A percentile compares a stretch with the other conserved stretches of the same genome.
phyloP scores from a whole-genome alignment of 2,797 vertebrate species.

The Rhinichthys osculus region DNA sequence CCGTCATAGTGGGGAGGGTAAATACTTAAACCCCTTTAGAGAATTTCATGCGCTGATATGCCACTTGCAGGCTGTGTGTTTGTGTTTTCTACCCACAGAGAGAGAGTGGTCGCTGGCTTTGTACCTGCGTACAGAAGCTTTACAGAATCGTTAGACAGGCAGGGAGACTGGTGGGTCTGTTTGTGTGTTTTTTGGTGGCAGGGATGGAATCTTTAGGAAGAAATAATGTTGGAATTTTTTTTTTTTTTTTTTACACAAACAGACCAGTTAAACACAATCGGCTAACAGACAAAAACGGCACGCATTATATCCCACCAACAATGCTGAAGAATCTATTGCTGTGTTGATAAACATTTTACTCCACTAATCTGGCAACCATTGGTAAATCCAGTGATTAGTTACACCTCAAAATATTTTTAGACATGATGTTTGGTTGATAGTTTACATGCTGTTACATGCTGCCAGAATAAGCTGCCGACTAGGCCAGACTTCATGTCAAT shows the following conservation, averaged over 20 bases:
- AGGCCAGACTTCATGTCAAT: neutral
- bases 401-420: neutral
- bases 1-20: constrained; percentile 98
- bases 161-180: constrained; percentile 65
- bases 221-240: neutral
- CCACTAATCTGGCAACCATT: too few relatives aligned
- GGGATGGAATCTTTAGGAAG: neutral
- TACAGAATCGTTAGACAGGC: constrained; percentile 86
- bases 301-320: neutral
- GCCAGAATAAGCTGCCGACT: neutral
- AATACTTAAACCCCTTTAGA: constrained; percentile 99
- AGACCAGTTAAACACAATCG: neutral
- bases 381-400: too few relatives aligned
- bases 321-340: neutral
- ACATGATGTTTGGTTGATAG: neutral
- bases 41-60: constrained; percentile 96
- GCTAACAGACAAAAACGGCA: neutral
- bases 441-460: neutral
- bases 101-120: constrained; percentile 85
- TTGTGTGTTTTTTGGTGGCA: constrained; percentile 49
- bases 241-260: neutral
- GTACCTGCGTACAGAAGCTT: constrained; percentile 93
- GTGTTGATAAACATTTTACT: neutral
- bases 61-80: constrained; percentile 82
- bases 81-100: constrained; percentile 74